phyloP scores from a whole-genome alignment of 2,797 vertebrate species.

The Galaxias olidus region DNA sequence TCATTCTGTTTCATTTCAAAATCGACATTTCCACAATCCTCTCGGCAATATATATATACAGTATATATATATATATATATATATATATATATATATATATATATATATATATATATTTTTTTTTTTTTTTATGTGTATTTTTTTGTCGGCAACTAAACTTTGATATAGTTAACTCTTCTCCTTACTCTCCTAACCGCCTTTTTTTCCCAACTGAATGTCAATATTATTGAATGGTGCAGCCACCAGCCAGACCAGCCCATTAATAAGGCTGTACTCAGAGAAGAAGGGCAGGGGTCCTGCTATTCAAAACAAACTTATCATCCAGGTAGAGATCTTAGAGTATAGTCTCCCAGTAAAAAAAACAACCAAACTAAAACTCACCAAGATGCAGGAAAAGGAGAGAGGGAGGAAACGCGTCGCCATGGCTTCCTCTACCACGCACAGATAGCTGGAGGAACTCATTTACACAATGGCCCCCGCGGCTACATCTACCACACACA shows the following conservation, averaged over 20 bases:
- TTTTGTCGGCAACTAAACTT: conserved; percentile 48
- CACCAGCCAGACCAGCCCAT: conserved; percentile 18
- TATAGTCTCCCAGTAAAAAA: not conserved
- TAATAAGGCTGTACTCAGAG: conserved; percentile 17
- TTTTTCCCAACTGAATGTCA: conserved; percentile 37
- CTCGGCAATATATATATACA: conserved; percentile 12
- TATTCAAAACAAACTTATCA: not conserved
- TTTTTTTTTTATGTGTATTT: conserved; percentile 32
- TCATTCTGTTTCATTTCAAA: conserved; percentile 50
- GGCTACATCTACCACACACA: too few relatives aligned
- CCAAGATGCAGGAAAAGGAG: conserved; percentile 19
- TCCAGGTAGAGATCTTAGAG: not conserved
- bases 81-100: not conserved
- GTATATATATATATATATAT: too few relatives aligned
- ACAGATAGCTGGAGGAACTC: conserved; percentile 39
- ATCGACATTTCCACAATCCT: conserved; percentile 43
- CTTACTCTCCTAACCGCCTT: not conserved
- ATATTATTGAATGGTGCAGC: conserved; percentile 26
- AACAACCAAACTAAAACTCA: too few relatives aligned
- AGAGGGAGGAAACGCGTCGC: conserved; percentile 25
- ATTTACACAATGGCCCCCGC: conserved; percentile 59
- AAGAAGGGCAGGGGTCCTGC: conserved; percentile 14
- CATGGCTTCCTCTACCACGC: conserved; percentile 36
- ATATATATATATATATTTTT: not conserved
- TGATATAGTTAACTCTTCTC: conserved; percentile 39